These are phyloP conservation scores for Acronicta psi DNA, from an alignment of 2,888 invertebrate species.

Conservation along the genomic window DNA sequence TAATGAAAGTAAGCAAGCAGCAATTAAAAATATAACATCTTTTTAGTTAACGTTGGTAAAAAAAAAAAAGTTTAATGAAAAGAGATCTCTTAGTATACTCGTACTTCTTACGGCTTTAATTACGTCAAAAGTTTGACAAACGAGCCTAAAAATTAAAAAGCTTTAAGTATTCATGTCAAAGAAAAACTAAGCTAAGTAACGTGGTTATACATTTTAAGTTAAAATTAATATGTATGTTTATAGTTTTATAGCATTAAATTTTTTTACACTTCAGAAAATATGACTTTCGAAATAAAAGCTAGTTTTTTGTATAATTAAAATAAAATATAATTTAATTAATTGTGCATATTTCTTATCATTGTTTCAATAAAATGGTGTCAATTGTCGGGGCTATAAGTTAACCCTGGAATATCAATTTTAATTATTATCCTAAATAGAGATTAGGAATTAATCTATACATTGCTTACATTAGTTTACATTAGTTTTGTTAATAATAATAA, in stretches of 20 bases:
- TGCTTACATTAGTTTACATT: no score
- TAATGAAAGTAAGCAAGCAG: conserved; percentile 21
- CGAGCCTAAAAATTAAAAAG: conserved; percentile 79
- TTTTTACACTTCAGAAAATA: conserved; percentile 7
- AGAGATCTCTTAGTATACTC: conserved; percentile 46
- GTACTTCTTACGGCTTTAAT: conserved; percentile 54
- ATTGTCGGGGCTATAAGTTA: conserved; percentile 36
- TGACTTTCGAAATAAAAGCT: conserved; percentile 8
- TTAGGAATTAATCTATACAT: conserved; percentile 22
- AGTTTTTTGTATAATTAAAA: neutral
- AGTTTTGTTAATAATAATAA: conserved; percentile 13
- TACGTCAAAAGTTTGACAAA: conserved; percentile 54
- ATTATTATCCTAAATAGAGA: conserved; percentile 14
- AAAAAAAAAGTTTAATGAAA: conserved; percentile 33
- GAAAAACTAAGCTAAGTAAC: conserved; percentile 60
- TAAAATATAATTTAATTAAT: no score
- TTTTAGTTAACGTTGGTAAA: conserved; percentile 28
- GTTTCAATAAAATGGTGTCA: conserved; percentile 27
- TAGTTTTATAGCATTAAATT: conserved; percentile 19
- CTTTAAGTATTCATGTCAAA: conserved; percentile 85
- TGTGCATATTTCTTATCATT: conserved; percentile 1
- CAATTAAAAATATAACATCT: conserved; percentile 25
- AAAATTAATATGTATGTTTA: conserved; percentile 21
- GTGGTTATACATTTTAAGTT: conserved; percentile 21
- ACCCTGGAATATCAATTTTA: conserved; percentile 39